Percentiles rank a stretch among this genome's conserved stretches.
These are phyloP conservation scores for Dicyrtoma fusca DNA, from an alignment of 2,888 invertebrate species.

Conservation along the genomic window DNA sequence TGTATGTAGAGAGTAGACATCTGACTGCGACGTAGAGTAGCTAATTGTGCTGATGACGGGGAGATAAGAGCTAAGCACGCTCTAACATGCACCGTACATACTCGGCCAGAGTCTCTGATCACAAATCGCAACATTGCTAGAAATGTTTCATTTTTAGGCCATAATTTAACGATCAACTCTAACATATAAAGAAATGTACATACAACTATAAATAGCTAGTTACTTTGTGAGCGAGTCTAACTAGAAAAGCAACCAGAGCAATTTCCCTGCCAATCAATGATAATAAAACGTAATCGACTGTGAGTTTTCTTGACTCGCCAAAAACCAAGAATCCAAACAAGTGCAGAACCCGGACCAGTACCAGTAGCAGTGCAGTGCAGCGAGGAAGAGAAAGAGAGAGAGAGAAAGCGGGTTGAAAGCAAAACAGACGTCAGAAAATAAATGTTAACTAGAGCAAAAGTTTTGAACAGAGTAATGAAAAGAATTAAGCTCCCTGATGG, in stretches of 20 bases:
- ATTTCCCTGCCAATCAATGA: conserved; percentile 1
- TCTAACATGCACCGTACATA: no score
- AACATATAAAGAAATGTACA: neutral
- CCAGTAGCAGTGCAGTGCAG: neutral
- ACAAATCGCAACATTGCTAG: no score
- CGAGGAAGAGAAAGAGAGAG: neutral
- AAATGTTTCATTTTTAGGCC: neutral
- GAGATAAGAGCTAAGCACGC: no score
- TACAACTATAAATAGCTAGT: neutral
- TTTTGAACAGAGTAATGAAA: no score
- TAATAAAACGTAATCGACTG: conserved; percentile 28
- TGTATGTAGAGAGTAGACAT: no score
- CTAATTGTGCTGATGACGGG: no score
- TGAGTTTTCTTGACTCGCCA: conserved; percentile 9
- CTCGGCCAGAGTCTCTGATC: no score
- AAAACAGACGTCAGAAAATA: conserved; percentile 2
- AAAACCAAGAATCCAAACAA: neutral
- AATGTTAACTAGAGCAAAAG: neutral
- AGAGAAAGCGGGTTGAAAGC: neutral
- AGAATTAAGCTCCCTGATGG: no score
- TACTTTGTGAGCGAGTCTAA: no score
- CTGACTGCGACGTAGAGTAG: no score
- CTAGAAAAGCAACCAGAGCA: no score
- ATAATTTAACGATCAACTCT: neutral
- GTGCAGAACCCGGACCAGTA: neutral